Percentiles rank a stretch among this genome's conserved stretches.
These are phyloP conservation scores for Tethya wilhelma DNA, from an alignment of 37 sponge, comb jelly and placozoan genomes.

Conservation along the genomic window DNA sequence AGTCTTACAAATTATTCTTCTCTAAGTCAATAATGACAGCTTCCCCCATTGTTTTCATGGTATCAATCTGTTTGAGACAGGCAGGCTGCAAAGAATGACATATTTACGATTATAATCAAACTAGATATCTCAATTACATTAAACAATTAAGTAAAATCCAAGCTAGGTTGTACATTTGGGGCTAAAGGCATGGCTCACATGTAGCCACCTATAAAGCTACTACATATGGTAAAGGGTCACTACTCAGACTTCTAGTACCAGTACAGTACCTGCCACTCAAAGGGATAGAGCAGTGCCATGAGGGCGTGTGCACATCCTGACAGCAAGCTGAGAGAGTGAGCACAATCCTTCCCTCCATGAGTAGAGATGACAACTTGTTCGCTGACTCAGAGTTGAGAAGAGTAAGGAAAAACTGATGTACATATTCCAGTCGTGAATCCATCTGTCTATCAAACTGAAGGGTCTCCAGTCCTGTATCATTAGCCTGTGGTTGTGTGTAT, in stretches of 20 bases:
- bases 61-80: constrained; percentile 45
- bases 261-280: constrained; percentile 95
- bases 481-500: no score
- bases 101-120: no score
- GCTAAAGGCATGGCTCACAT: no score
- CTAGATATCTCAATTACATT: no score
- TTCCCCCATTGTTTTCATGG: constrained; percentile 60
- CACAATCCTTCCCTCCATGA: constrained; percentile 85
- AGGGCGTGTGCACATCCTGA: constrained; percentile 70
- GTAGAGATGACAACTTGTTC: constrained; percentile 69
- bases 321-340: constrained; percentile 49
- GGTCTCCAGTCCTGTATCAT: constrained; percentile 53
- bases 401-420: constrained; percentile 64
- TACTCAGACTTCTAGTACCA: no score
- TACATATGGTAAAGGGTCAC: no score
- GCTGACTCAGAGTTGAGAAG: constrained; percentile 57
- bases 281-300: constrained; percentile 85
- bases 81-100: constrained; percentile 41
- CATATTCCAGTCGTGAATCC: constrained; percentile 88
- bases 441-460: constrained; percentile 63
- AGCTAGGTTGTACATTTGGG: no score
- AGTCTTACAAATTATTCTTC: constrained; percentile 67
- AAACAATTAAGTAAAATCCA: no score
- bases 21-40: constrained; percentile 65
- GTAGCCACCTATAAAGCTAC: no score